Evolutionary conservation across 1,140 invertebrate species (phyloP).

Genomic region (Macrostomum lignano): DNA sequence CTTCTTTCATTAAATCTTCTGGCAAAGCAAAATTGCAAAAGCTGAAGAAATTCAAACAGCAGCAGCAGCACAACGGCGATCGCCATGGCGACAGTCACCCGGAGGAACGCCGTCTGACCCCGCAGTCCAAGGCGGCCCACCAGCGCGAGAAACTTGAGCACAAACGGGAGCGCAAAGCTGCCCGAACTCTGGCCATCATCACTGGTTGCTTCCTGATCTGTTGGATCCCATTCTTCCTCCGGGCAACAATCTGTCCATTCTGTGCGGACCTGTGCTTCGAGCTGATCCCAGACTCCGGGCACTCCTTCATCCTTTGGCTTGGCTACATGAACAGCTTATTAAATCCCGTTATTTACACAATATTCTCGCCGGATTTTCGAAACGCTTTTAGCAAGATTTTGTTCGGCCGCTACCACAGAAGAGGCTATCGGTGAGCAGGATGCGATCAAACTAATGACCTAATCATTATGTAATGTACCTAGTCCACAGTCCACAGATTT

Average conservation of each 20-base stretch:
- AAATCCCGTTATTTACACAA: slow-evolving; percentile 10
- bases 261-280: slow-evolving; percentile 10
- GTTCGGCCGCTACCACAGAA: slow-evolving; percentile 6
- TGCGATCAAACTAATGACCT: too few relatives aligned
- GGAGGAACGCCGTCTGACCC: too few relatives aligned
- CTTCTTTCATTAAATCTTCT: too few relatives aligned
- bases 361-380: slow-evolving; percentile 10
- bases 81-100: too few relatives aligned
- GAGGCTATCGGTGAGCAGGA: too few relatives aligned
- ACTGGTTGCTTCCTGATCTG: slow-evolving; percentile 11
- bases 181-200: slow-evolving; percentile 14
- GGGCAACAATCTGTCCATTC: slow-evolving; percentile 10
- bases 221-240: slow-evolving; percentile 9
- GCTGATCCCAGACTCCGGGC: slow-evolving; percentile 10
- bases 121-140: too few relatives aligned
- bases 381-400: slow-evolving; percentile 9
- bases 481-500: too few relatives aligned
- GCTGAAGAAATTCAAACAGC: too few relatives aligned
- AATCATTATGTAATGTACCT: too few relatives aligned
- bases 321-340: slow-evolving; percentile 9
- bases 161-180: slow-evolving; percentile 13
- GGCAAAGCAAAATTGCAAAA: too few relatives aligned
- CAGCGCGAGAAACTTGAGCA: slow-evolving; percentile 10
- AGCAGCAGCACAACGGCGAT: too few relatives aligned
- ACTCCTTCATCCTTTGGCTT: slow-evolving; percentile 5